Conservation (phyloP, 2,888 invertebrate species). For the Sthenelais limicola region DNA sequence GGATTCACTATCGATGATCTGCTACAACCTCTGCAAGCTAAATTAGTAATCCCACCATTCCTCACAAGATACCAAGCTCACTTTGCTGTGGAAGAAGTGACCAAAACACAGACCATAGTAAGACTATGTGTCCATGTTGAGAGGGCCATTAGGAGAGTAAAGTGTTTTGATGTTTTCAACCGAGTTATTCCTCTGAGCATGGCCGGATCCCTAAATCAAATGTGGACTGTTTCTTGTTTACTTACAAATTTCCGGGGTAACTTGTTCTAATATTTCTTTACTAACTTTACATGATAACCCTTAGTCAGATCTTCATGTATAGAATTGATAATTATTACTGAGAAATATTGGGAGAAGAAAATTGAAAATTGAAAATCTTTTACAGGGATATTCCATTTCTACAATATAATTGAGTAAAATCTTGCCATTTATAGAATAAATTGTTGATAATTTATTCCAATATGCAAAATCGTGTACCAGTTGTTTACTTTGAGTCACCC, state of each 20-base stretch:
- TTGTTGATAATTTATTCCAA: too few relatives aligned
- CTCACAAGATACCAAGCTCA: neutral
- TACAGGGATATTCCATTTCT: too few relatives aligned
- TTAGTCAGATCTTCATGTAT: too few relatives aligned
- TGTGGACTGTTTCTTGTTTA: neutral
- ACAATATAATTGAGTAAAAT: too few relatives aligned
- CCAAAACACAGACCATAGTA: neutral
- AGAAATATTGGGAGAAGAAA: too few relatives aligned
- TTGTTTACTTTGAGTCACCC: too few relatives aligned
- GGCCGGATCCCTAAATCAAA: neutral
- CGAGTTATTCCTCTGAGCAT: neutral
- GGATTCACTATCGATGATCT: neutral
- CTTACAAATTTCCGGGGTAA: neutral
- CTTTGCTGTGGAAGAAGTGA: neutral
- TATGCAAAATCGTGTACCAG: too few relatives aligned
- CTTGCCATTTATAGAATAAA: too few relatives aligned
- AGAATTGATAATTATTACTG: too few relatives aligned
- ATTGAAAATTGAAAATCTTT: too few relatives aligned
- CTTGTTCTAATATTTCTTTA: neutral
- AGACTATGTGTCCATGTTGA: neutral
- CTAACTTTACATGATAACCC: neutral
- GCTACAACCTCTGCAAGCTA: neutral
- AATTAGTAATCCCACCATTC: neutral
- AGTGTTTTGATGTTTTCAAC: neutral
- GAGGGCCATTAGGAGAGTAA: slow-evolving; percentile 8